These are phyloP conservation scores for Conus canariensis DNA, from an alignment of 2,888 invertebrate genomes.

Conservation along the genomic window DNA sequence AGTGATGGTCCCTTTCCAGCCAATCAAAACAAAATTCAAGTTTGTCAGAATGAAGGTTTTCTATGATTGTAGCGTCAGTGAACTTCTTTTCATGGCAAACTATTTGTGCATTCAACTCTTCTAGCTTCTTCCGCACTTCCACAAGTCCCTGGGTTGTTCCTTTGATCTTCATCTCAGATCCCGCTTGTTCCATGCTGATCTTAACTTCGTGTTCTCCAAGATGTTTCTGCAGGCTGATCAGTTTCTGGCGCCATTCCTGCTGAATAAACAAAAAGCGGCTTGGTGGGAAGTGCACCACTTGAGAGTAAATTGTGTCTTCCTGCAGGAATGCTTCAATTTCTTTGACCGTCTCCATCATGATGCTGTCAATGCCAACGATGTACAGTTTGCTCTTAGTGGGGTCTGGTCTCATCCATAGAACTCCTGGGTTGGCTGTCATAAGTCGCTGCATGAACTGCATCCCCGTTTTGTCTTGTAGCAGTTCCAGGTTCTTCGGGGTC, in stretches of 20 bases:
- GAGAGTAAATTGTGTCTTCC: slow-evolving; percentile 47
- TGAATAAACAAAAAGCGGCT: slow-evolving; percentile 48
- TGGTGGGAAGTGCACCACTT: slow-evolving; percentile 41
- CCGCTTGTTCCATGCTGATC: neutral
- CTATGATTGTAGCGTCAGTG: neutral
- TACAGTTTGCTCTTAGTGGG: neutral
- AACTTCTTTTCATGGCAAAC: slow-evolving; percentile 1
- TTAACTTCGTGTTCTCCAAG: slow-evolving; percentile 22
- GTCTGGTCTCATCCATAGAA: slow-evolving; percentile 40
- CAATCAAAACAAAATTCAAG: too few relatives aligned
- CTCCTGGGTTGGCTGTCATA: neutral
- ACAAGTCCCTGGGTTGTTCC: slow-evolving; percentile 25
- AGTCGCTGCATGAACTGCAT: neutral
- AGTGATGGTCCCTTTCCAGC: too few relatives aligned
- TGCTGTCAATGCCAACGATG: slow-evolving; percentile 30
- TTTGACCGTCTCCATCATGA: slow-evolving; percentile 38
- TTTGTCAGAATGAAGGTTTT: neutral
- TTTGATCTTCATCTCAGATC: neutral
- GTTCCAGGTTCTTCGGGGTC: slow-evolving; percentile 4
- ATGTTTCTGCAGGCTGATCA: slow-evolving; percentile 38
- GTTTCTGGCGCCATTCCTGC: slow-evolving; percentile 44
- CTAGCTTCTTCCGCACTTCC: neutral
- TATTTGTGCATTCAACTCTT: neutral
- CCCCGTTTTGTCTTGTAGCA: slow-evolving; percentile 33
- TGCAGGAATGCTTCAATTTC: slow-evolving; percentile 47